Percentiles rank a stretch among this genome's conserved stretches.
phyloP scores from a whole-genome alignment of 2,797 vertebrate genomes.

The Leuciscus waleckii region DNA sequence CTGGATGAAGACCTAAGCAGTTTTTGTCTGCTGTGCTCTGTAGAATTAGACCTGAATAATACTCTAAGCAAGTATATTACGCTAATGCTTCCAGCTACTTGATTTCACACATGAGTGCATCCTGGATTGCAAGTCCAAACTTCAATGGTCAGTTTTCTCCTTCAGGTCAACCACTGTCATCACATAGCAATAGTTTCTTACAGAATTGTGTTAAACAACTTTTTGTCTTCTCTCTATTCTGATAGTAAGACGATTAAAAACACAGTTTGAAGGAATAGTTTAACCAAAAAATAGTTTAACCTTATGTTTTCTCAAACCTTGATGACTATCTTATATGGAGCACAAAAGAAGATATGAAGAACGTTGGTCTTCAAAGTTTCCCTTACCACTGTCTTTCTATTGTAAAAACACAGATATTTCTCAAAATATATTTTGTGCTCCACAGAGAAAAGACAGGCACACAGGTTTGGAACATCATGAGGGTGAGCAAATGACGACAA shows the following conservation, averaged over 20 bases:
- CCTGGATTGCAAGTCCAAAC: conserved; percentile 5
- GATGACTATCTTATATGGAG: background rate
- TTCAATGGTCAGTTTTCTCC: background rate
- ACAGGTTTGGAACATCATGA: background rate
- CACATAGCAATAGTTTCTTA: background rate
- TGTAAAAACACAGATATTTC: background rate
- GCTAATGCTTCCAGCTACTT: background rate
- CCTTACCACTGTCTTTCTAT: background rate
- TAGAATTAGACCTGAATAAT: conserved; percentile 53
- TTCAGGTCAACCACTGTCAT: background rate
- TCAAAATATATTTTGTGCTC: background rate
- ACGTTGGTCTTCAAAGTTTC: background rate
- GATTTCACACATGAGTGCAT: conserved; percentile 11
- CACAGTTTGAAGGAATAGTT: background rate
- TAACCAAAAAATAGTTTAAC: background rate
- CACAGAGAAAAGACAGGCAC: background rate
- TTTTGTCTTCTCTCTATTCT: background rate
- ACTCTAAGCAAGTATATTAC: conserved; percentile 1
- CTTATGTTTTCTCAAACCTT: background rate
- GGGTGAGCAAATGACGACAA: background rate
- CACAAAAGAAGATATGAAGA: background rate
- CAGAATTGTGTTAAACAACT: background rate
- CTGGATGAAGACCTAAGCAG: conserved; percentile 72
- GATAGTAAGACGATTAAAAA: background rate
- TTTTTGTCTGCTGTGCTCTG: conserved; percentile 68